These are phyloP conservation scores for Cephalopholis sonnerati DNA, from an alignment of 2,113 vertebrate genomes.

Conservation along the genomic window DNA sequence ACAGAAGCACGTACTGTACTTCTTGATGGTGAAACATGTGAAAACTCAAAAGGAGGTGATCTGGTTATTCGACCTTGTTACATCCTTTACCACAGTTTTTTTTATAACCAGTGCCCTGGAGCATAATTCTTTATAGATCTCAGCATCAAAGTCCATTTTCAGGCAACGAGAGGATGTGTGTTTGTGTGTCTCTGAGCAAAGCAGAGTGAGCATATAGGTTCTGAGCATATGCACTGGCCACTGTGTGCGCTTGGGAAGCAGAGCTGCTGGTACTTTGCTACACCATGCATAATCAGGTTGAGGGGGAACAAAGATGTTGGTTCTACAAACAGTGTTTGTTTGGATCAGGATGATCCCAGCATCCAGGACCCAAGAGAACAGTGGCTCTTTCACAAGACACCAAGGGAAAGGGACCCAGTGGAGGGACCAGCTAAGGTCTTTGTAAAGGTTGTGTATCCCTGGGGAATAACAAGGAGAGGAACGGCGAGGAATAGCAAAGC, in stretches of 20 bases:
- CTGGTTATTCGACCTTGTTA: slow-evolving; percentile 53
- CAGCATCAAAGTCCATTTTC: slow-evolving; percentile 50
- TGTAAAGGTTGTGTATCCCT: slow-evolving; percentile 49
- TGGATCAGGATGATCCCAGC: slow-evolving; percentile 51
- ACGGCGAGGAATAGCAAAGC: slow-evolving; percentile 35
- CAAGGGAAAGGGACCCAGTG: slow-evolving; percentile 29
- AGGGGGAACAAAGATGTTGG: slow-evolving; percentile 72
- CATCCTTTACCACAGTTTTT: slow-evolving; percentile 22
- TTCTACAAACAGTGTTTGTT: slow-evolving; percentile 68
- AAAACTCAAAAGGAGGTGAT: slow-evolving; percentile 45
- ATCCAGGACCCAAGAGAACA: slow-evolving; percentile 74
- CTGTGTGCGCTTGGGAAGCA: slow-evolving; percentile 12
- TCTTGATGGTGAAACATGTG: slow-evolving; percentile 3
- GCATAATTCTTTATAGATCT: slow-evolving; percentile 33
- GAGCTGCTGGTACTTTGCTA: slow-evolving; percentile 53
- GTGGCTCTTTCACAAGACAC: slow-evolving; percentile 67
- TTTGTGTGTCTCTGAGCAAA: slow-evolving; percentile 27
- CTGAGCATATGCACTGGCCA: neutral
- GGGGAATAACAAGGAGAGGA: slow-evolving; percentile 64
- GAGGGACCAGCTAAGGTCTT: slow-evolving; percentile 43
- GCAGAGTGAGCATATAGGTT: neutral
- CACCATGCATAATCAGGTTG: slow-evolving; percentile 73
- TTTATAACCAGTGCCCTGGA: slow-evolving; percentile 20
- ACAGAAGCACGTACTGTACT: neutral
- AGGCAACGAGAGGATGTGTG: slow-evolving; percentile 19